A percentile compares a stretch with the other conserved stretches of the same genome.
These are phyloP conservation scores for Simalia tracyae DNA, from an alignment of 2,797 vertebrate species.

Conservation along the genomic window DNA sequence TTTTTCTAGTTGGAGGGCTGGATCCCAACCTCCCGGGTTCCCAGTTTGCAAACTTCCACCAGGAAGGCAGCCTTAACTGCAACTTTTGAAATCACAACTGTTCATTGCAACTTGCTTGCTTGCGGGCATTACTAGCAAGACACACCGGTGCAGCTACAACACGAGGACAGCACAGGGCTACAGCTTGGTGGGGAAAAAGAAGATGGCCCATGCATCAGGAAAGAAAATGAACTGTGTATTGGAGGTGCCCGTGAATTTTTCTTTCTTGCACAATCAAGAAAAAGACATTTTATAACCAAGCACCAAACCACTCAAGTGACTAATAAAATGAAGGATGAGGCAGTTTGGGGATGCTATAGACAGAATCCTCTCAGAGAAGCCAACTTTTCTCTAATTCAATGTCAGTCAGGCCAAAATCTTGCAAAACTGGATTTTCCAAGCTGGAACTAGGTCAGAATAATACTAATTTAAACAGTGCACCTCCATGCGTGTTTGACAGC, in stretches of 20 bases:
- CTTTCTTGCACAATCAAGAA: background rate
- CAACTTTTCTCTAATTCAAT: background rate
- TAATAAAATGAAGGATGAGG: background rate
- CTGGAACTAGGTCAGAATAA: background rate
- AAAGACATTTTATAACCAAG: background rate
- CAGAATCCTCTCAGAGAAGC: background rate
- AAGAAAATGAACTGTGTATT: background rate
- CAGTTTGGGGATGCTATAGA: background rate
- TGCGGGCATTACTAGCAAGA: constrained; percentile 28
- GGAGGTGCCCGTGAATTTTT: background rate
- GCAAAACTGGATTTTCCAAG: background rate
- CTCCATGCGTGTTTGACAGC: background rate
- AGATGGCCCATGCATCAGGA: background rate
- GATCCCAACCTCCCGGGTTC: no score
- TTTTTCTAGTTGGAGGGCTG: no score
- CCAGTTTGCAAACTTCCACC: background rate
- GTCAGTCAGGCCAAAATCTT: background rate
- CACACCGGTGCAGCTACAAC: constrained; percentile 33
- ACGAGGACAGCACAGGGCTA: constrained; percentile 24
- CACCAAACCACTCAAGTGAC: no score
- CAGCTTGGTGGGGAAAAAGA: background rate
- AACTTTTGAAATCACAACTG: constrained; percentile 27
- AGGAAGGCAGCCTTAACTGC: constrained; percentile 24
- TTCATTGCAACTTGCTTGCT: constrained; percentile 41
- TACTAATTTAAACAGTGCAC: background rate